Evolutionary conservation across 2,113 vertebrate species (phyloP), one percentile per base, ranked within the genome.

Genomic region (Mobula hypostoma): DNA sequence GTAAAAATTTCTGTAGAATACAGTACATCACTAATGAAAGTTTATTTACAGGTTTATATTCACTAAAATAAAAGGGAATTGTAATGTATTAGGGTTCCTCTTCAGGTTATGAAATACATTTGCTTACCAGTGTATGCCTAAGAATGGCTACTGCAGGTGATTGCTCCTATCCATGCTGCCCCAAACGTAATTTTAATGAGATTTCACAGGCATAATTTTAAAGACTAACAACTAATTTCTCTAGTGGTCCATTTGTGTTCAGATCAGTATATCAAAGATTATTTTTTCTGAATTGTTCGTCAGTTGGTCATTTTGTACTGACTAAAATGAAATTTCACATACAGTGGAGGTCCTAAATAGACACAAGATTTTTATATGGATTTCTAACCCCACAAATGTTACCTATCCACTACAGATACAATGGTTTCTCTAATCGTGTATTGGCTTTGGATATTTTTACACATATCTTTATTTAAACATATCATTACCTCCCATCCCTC

Each of bases 21-120:
- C 85, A 63, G 14, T 21, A 85, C 58, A 56, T 61, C 56, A 83
- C 27, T 58, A 61, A 27, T 87, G 83, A 61, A 27, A 87, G 56
- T 87, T 9, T 56, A 87, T 87, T 48, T 90, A 32, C 29, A 90
- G 29, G 17, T 90, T 90, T 90, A 90, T 66, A 90, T 90, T 90
- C 61, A 90, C 29, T 66, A 66, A 68, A 32, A 32, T 68, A 19
- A 68, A 66, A 90, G 85, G 85, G 14, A 66, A 32, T 48, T 48
- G 48, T 66, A 66, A 32, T 66, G 61, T 61, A 58, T 88, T n/a
- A 90, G 58, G 27, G 15, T 63, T 87, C 12, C 58, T 63, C 29
- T 63, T 87, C 58, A 87, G 85, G 61, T 7, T 29, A 17, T 90
- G 63, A 90, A 66, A 90, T 5, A 17, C 48, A 48, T 48, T 48